These are phyloP conservation scores for Pantelozetes paolii DNA, from an alignment of 2,888 invertebrate species.

Conservation along the genomic window DNA sequence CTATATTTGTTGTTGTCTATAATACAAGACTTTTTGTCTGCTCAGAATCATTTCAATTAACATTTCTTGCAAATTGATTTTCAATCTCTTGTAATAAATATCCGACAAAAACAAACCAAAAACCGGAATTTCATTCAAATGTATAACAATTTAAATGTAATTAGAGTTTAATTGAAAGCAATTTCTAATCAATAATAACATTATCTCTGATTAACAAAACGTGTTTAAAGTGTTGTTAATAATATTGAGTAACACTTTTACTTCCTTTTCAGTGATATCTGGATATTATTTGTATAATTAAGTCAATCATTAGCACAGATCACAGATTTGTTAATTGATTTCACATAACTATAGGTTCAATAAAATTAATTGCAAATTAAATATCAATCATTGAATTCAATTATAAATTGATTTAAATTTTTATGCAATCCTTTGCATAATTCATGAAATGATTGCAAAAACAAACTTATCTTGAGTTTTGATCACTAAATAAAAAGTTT, in stretches of 20 bases:
- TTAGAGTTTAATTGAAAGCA: not conserved
- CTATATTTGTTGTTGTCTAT: no score
- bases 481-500: no score
- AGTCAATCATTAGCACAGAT: conserved; percentile 16
- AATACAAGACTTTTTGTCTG: not conserved
- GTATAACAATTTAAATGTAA: not conserved
- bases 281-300: not conserved
- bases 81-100: not conserved
- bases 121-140: not conserved
- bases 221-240: not conserved
- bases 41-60: not conserved
- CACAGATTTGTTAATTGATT: not conserved
- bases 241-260: not conserved
- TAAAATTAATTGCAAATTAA: not conserved
- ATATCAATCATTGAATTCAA: not conserved
- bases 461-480: no score
- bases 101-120: no score
- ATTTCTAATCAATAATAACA: not conserved
- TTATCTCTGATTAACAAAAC: conserved; percentile 7
- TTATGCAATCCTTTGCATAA: not conserved
- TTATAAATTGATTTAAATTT: not conserved
- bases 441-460: no score
- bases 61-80: conserved; percentile 6
- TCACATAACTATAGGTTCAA: not conserved
- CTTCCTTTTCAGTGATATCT: conserved; percentile 19